Evolutionary conservation across 2,797 vertebrate genomes (phyloP).

Genomic region (Rhadinocentrus ornatus): DNA sequence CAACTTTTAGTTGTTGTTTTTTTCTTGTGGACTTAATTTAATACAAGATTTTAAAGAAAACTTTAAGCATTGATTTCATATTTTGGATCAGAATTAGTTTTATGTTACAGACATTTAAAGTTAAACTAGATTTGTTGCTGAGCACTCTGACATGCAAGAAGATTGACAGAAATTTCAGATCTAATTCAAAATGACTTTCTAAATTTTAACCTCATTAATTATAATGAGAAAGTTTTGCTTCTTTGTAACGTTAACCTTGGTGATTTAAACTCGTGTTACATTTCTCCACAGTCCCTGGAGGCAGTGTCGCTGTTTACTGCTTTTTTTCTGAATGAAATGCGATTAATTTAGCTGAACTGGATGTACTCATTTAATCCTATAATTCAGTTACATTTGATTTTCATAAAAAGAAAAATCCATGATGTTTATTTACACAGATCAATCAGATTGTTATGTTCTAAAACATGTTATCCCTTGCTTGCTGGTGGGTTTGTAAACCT

Average conservation of each 20-base stretch:
- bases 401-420: constrained; percentile 4
- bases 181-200: constrained; percentile 23
- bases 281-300: neutral
- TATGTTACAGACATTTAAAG: neutral
- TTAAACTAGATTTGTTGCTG: constrained; percentile 7
- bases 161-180: too few species aligned
- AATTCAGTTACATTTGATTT: constrained; percentile 5
- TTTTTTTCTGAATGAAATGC: neutral
- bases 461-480: too few species aligned
- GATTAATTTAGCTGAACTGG: neutral
- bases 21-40: too few species aligned
- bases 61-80: too few species aligned
- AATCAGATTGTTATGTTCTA: too few species aligned
- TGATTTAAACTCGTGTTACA: neutral
- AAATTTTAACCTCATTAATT: constrained; percentile 41
- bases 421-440: too few species aligned
- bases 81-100: too few species aligned
- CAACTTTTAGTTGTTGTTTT: too few species aligned
- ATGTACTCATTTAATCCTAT: constrained; percentile 16
- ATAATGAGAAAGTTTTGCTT: constrained; percentile 23
- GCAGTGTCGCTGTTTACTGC: neutral
- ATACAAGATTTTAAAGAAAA: too few species aligned
- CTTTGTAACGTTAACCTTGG: neutral
- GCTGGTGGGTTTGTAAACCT: too few species aligned
- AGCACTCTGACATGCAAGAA: neutral